Percentiles rank a stretch among this genome's conserved stretches.
These are phyloP conservation scores for Paradisaea rubra DNA, from an alignment of 2,113 vertebrate species.

Conservation along the genomic window DNA sequence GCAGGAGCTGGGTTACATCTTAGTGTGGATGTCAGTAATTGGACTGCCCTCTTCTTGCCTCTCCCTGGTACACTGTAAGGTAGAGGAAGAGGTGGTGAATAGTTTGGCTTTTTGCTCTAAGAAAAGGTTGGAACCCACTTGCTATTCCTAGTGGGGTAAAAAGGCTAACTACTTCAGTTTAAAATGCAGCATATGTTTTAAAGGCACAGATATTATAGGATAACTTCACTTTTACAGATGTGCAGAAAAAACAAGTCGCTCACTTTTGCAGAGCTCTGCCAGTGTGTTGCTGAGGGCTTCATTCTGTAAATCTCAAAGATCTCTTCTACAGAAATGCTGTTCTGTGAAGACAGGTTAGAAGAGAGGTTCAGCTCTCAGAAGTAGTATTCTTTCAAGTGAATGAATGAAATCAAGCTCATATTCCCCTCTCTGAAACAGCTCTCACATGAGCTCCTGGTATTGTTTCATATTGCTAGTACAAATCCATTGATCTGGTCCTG, in stretches of 20 bases:
- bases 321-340: slow-evolving; percentile 78
- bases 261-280: slow-evolving; percentile 62
- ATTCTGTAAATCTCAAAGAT: slow-evolving; percentile 79
- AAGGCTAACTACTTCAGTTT: background rate
- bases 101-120: background rate
- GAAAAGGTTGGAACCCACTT: background rate
- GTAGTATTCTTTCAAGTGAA: background rate
- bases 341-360: slow-evolving; percentile 63
- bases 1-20: background rate
- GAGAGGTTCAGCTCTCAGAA: background rate
- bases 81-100: background rate
- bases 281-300: slow-evolving; percentile 54
- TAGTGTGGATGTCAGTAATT: background rate
- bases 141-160: background rate
- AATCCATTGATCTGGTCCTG: background rate
- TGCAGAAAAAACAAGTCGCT: background rate
- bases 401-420: background rate
- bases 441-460: background rate
- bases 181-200: background rate
- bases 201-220: background rate
- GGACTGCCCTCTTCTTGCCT: background rate
- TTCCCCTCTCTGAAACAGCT: background rate
- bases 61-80: background rate
- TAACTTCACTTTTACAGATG: background rate
- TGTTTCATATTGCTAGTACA: background rate